These are phyloP conservation scores for Saimiri boliviensis DNA, from an alignment of 2,113 vertebrate species.

Conservation along the genomic window DNA sequence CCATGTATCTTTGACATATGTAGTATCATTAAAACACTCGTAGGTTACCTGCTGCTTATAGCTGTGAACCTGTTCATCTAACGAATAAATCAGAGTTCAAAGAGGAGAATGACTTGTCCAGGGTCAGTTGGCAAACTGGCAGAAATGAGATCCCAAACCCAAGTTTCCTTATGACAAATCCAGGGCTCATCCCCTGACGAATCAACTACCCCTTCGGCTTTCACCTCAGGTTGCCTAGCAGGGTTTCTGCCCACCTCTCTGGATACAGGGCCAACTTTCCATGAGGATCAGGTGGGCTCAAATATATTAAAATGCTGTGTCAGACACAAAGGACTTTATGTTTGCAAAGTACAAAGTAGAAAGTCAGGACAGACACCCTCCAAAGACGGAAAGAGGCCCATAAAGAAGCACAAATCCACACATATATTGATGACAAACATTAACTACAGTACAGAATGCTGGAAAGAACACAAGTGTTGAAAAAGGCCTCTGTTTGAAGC, in stretches of 20 bases:
- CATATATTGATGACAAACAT: neutral
- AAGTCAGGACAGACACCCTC: neutral
- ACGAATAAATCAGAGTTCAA: neutral
- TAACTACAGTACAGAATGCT: neutral
- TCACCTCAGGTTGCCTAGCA: neutral
- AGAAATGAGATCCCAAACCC: conserved; percentile 12
- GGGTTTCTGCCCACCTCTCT: neutral
- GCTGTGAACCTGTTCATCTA: neutral
- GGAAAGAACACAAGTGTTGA: neutral
- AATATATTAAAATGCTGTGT: neutral
- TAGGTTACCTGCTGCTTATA: neutral
- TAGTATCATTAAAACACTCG: neutral
- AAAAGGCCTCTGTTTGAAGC: neutral
- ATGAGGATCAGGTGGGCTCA: neutral
- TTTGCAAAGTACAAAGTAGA: neutral
- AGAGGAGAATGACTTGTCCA: neutral
- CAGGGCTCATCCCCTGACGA: neutral
- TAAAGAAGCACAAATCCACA: neutral
- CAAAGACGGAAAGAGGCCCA: neutral
- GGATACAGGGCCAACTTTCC: neutral
- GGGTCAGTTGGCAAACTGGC: neutral
- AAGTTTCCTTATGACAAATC: neutral
- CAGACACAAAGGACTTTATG: neutral
- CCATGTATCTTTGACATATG: neutral
- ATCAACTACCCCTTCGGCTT: neutral